A percentile compares a stretch with the other conserved stretches of the same genome.
These are phyloP conservation scores for Leptinotarsa lineolata DNA, from an alignment of 1,140 invertebrate genomes.

Conservation along the genomic window DNA sequence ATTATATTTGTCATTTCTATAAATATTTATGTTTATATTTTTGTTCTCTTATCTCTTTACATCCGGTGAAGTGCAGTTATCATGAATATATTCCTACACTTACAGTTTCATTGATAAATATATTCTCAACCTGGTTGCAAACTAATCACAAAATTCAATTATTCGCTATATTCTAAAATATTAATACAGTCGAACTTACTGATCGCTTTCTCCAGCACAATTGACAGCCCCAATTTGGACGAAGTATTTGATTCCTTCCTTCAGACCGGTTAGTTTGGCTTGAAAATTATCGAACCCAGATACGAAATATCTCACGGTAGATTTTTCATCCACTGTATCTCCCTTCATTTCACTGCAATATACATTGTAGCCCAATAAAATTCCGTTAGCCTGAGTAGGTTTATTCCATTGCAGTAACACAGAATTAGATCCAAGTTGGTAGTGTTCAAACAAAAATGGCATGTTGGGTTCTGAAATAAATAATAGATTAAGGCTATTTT, in stretches of 20 bases:
- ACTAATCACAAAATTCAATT: too few relatives aligned
- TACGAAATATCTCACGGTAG: slow-evolving; percentile 69
- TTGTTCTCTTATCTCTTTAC: too few relatives aligned
- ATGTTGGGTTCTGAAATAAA: slow-evolving; percentile 74
- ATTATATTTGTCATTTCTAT: too few relatives aligned
- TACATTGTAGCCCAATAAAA: slow-evolving; percentile 89
- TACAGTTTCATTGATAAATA: neutral
- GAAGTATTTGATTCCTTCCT: slow-evolving; percentile 85
- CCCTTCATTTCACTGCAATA: slow-evolving; percentile 83
- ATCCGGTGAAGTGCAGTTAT: too few relatives aligned
- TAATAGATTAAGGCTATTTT: too few relatives aligned
- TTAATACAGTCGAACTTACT: slow-evolving; percentile 47
- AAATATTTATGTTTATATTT: too few relatives aligned
- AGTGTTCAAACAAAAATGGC: slow-evolving; percentile 79
- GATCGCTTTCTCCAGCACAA: slow-evolving; percentile 79
- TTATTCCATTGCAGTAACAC: slow-evolving; percentile 89
- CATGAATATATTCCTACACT: neutral
- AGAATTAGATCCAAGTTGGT: slow-evolving; percentile 84
- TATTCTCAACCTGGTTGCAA: too few relatives aligned
- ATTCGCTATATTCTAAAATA: neutral
- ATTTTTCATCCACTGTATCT: slow-evolving; percentile 64
- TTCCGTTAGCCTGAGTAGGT: slow-evolving; percentile 91
- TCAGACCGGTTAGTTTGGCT: slow-evolving; percentile 84
- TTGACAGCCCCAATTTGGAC: slow-evolving; percentile 84
- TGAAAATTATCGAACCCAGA: slow-evolving; percentile 72